Evolutionary conservation across 2,888 invertebrate species (phyloP).

Genomic region (Blera fallax): DNA sequence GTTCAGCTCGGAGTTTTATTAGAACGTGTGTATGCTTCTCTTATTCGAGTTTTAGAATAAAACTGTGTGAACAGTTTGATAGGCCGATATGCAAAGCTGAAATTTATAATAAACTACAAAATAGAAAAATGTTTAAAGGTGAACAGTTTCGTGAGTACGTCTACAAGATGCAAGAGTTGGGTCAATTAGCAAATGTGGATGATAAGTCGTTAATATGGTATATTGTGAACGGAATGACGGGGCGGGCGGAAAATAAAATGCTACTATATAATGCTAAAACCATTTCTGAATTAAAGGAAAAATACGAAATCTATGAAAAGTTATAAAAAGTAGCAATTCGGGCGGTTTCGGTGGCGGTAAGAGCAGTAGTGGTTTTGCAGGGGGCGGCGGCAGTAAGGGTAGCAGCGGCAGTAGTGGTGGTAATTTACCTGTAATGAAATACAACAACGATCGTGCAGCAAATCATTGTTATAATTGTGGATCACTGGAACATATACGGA

Average conservation of each 20-base stretch:
- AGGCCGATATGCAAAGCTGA: too few species aligned
- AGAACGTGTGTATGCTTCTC: neutral
- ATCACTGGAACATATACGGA: too few species aligned
- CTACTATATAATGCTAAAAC: neutral
- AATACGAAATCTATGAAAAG: conserved; percentile 29
- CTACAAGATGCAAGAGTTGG: neutral
- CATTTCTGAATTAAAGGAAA: conserved; percentile 27
- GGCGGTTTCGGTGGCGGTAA: neutral
- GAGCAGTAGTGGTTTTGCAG: neutral
- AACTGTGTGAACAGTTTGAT: too few species aligned
- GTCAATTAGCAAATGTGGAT: neutral
- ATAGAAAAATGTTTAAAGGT: neutral
- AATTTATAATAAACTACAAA: too few species aligned
- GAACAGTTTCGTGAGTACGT: neutral
- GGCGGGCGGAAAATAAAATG: conserved; percentile 38
- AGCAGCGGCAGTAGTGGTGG: too few species aligned
- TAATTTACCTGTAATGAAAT: too few species aligned
- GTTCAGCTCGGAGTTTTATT: too few species aligned
- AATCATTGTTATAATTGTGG: too few species aligned
- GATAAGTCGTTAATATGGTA: neutral
- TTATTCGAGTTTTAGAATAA: neutral
- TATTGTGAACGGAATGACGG: conserved; percentile 3
- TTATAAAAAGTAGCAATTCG: neutral
- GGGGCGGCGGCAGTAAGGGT: neutral
- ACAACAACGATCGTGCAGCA: too few species aligned